A percentile compares a stretch with the other conserved stretches of the same genome.
Conservation (phyloP, 2,797 vertebrate genomes). For the Sciurus vulgaris region DNA sequence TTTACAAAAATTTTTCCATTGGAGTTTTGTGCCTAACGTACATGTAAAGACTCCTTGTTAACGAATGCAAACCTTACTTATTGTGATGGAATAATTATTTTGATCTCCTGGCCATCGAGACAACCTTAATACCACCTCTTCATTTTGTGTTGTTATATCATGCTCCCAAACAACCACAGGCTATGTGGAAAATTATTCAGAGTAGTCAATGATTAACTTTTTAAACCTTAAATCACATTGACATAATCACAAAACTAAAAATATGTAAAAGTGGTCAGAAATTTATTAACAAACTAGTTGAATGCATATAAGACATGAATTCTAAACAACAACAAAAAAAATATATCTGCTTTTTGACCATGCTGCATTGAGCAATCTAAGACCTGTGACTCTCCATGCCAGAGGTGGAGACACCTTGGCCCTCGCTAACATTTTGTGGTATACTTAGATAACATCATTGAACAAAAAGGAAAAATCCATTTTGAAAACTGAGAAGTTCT, state of each 20-base stretch:
- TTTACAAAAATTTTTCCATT: background rate
- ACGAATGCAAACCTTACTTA: no score
- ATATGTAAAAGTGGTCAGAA: background rate
- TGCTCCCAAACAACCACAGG: background rate
- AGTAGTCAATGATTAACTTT: background rate
- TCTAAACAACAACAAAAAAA: background rate
- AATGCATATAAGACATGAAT: background rate
- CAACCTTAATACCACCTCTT: rapidly evolving
- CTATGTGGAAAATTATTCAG: background rate
- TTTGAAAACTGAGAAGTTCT: no score
- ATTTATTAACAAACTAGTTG: background rate
- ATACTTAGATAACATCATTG: no score
- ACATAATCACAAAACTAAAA: background rate
- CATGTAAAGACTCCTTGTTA: background rate
- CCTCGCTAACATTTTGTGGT: no score
- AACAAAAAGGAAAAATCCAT: no score
- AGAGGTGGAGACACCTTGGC: no score
- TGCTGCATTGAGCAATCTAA: no score
- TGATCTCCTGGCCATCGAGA: background rate
- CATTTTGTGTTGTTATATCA: background rate
- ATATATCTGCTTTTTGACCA: no score
- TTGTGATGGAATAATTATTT: no score
- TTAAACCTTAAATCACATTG: background rate
- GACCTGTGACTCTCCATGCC: no score
- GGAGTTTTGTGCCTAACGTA: no score